phyloP scores from a whole-genome alignment of 1,140 invertebrate genomes.

The Drosophila burlai region DNA sequence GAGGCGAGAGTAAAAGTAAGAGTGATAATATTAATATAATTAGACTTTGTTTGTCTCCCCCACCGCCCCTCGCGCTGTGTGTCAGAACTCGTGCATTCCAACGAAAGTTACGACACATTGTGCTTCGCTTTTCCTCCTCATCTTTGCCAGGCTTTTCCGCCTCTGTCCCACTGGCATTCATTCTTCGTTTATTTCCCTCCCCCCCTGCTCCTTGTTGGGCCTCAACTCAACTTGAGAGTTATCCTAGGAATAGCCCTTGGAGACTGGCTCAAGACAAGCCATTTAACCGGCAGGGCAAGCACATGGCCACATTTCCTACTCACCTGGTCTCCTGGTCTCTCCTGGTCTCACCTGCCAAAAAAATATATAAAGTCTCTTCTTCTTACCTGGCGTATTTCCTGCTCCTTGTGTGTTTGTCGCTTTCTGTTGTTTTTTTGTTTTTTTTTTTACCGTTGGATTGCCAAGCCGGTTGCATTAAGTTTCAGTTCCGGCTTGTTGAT shows the following conservation, averaged over 20 bases:
- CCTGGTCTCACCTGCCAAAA: background rate
- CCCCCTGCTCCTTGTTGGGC: background rate
- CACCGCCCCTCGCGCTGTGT: background rate
- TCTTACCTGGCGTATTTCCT: background rate
- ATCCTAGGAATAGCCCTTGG: slow-evolving; percentile 53
- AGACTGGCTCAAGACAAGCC: slow-evolving; percentile 51
- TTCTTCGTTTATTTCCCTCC: background rate
- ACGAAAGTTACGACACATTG: slow-evolving; percentile 49
- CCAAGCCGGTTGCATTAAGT: slow-evolving; percentile 70
- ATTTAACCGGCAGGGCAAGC: slow-evolving; percentile 44
- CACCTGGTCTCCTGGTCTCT: slow-evolving; percentile 1
- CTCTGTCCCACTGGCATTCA: slow-evolving; percentile 4
- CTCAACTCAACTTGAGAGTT: slow-evolving; percentile 35
- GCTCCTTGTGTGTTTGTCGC: slow-evolving; percentile 8
- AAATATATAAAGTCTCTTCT: slow-evolving; percentile 1
- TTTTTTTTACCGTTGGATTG: slow-evolving; percentile 21
- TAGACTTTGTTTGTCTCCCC: slow-evolving; percentile 26
- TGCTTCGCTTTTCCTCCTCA: background rate
- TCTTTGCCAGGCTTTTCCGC: background rate
- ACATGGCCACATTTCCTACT: slow-evolving; percentile 33
- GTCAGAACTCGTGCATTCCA: slow-evolving; percentile 38
- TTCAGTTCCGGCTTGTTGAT: slow-evolving; percentile 78
- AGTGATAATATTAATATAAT: slow-evolving; percentile 54
- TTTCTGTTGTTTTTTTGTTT: slow-evolving; percentile 27
- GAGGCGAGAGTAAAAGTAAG: slow-evolving; percentile 39